Percentiles rank a stretch among this genome's conserved stretches.
These are phyloP conservation scores for Agrilus mali DNA, from an alignment of 2,888 invertebrate species.

Conservation along the genomic window DNA sequence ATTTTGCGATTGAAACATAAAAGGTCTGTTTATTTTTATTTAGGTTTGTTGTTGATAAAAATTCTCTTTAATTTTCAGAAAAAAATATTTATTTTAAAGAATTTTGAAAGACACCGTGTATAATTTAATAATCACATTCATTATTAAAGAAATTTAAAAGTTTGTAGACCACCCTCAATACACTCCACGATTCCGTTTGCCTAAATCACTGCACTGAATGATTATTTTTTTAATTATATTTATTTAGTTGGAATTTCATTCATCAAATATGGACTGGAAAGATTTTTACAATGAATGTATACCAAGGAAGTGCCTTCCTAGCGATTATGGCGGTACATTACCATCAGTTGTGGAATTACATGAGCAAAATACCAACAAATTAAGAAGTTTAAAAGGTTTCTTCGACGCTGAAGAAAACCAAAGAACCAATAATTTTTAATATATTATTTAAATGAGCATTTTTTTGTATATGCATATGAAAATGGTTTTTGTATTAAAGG, in stretches of 20 bases:
- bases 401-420: conserved; percentile 23
- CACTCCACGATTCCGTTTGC: not conserved
- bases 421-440: conserved; percentile 2
- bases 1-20: no score
- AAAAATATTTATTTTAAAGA: no score
- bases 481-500: no score
- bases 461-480: no score
- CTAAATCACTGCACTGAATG: not conserved
- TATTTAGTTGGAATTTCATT: conserved; percentile 45
- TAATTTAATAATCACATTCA: no score
- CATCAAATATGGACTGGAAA: conserved; percentile 39
- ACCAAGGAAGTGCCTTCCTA: conserved; percentile 41
- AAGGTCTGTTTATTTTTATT: no score
- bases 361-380: conserved; percentile 19
- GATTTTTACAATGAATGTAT: conserved; percentile 40
- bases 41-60: no score
- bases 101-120: no score
- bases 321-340: conserved; percentile 45
- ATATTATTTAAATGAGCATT: no score
- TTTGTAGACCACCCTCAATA: no score
- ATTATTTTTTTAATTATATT: not conserved
- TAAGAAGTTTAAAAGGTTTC: conserved; percentile 18
- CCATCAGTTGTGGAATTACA: conserved; percentile 20
- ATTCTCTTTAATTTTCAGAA: no score
- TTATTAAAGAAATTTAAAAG: no score